Conservation (phyloP, 2,113 vertebrate species). For the Bambusicola thoracicus region DNA sequence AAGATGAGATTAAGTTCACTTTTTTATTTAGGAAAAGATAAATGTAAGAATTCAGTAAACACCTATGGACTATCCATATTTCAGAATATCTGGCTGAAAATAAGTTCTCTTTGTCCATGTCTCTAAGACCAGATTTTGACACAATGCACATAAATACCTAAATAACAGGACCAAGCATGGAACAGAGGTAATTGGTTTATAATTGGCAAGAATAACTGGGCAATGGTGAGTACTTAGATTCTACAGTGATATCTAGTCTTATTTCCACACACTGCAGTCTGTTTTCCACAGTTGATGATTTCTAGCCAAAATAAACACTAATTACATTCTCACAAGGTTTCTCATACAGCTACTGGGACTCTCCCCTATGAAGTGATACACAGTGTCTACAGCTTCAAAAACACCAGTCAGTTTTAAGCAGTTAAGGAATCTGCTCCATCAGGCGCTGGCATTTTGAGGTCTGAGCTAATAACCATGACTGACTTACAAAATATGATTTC, state of each 20-base stretch:
- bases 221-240: neutral
- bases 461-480: neutral
- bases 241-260: neutral
- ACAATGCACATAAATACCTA: neutral
- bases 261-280: neutral
- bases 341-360: neutral
- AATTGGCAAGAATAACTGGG: neutral
- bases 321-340: neutral
- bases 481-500: neutral
- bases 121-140: neutral
- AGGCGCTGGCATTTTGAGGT: neutral
- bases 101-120: fast-evolving
- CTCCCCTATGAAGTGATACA: neutral
- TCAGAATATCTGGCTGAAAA: neutral
- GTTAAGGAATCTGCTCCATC: fast-evolving
- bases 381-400: neutral
- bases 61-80: neutral
- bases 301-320: neutral
- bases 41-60: neutral
- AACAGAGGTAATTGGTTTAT: neutral
- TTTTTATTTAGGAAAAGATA: neutral
- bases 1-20: neutral
- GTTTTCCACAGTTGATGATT: neutral
- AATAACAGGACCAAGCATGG: neutral
- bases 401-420: neutral